These are phyloP conservation scores for Pan paniscus DNA, from an alignment of 2,113 vertebrate species.

Conservation along the genomic window DNA sequence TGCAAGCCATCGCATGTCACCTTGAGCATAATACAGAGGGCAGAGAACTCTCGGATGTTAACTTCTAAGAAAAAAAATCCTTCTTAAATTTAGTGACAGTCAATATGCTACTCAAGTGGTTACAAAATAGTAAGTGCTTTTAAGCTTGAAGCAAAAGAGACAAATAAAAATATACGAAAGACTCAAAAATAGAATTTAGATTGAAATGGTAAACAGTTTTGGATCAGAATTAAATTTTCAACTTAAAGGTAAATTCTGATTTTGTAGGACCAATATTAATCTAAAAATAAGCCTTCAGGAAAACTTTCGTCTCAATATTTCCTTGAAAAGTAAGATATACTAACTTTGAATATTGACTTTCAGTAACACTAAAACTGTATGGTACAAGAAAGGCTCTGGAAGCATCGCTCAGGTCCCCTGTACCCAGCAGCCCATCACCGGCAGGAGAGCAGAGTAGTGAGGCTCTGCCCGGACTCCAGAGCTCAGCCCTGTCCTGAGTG, in stretches of 20 bases:
- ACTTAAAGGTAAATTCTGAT: conserved; percentile 5
- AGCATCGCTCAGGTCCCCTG: not conserved
- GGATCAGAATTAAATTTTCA: not conserved
- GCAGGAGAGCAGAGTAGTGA: fast-evolving
- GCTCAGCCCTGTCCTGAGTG: not conserved
- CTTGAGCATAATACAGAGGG: not conserved
- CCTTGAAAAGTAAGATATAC: not conserved
- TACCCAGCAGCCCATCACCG: not conserved
- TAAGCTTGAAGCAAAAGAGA: not conserved
- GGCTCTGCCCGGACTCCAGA: fast-evolving
- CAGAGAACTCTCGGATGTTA: not conserved
- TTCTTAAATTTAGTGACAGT: not conserved
- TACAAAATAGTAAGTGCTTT: not conserved
- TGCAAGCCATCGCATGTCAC: not conserved
- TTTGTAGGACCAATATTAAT: not conserved
- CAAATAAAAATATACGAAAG: not conserved
- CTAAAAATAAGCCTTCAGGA: not conserved
- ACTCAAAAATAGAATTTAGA: not conserved
- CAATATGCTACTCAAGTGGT: not conserved
- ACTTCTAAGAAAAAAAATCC: not conserved
- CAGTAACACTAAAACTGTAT: not conserved
- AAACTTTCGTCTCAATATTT: conserved; percentile 4
- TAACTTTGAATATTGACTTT: not conserved
- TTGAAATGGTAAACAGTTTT: not conserved
- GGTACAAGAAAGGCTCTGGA: not conserved